Evolutionary conservation across 2,888 invertebrate species (phyloP).

Genomic region (Cistogaster globosa): DNA sequence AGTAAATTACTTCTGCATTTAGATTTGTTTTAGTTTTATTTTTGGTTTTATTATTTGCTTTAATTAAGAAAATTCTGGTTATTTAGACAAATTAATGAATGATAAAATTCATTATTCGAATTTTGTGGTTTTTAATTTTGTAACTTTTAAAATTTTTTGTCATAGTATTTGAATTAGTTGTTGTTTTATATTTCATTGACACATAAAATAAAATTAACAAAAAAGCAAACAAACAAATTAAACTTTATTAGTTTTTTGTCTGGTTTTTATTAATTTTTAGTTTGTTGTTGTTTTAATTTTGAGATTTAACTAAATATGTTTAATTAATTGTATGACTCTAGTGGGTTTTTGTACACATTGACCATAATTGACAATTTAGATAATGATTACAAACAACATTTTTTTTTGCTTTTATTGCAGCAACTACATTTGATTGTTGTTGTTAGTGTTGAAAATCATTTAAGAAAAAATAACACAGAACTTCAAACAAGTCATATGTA

Average conservation of each 20-base stretch:
- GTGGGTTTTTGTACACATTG: slow-evolving; percentile 70
- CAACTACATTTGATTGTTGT: slow-evolving; percentile 26
- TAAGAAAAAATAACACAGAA: slow-evolving; percentile 18
- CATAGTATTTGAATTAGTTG: not conserved
- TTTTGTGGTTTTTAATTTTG: slow-evolving; percentile 70
- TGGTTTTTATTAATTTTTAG: slow-evolving; percentile 52
- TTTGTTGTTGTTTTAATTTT: slow-evolving; percentile 42
- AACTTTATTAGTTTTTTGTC: slow-evolving; percentile 53
- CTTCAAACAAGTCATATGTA: slow-evolving; percentile 46
- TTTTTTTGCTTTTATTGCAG: slow-evolving; percentile 46
- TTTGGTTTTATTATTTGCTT: slow-evolving; percentile 29
- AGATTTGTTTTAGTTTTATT: slow-evolving; percentile 31
- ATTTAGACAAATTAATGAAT: slow-evolving; percentile 64
- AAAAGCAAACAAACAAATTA: slow-evolving; percentile 60
- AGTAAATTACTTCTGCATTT: slow-evolving; percentile 62
- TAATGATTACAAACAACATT: slow-evolving; percentile 69
- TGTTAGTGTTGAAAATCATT: slow-evolving; percentile 39
- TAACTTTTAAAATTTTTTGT: slow-evolving; percentile 34
- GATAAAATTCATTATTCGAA: slow-evolving; percentile 65
- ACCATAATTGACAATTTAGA: slow-evolving; percentile 70
- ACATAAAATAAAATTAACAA: slow-evolving; percentile 50
- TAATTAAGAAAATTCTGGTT: slow-evolving; percentile 70
- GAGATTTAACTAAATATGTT: slow-evolving; percentile 77
- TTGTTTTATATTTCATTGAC: slow-evolving; percentile 63
- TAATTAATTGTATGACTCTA: slow-evolving; percentile 76